Percentiles rank a stretch among this genome's conserved stretches.
phyloP scores from a whole-genome alignment of 2,888 invertebrate species.

The Athetis lepigone region DNA sequence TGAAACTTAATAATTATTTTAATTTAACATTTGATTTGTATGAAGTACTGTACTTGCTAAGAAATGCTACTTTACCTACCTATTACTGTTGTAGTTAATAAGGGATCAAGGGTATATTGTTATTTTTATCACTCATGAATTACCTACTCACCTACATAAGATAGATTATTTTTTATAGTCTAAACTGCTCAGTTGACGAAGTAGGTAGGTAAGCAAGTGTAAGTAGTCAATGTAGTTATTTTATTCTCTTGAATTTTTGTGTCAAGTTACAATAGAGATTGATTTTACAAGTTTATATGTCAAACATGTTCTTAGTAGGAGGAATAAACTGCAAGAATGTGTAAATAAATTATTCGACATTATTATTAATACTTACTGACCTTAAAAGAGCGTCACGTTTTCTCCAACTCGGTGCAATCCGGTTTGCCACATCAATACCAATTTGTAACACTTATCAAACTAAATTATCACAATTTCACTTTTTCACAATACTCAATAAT shows the following conservation, averaged over 20 bases:
- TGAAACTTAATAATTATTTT: no score
- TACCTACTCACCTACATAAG: no score
- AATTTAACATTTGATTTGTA: no score
- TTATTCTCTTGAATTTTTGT: not conserved
- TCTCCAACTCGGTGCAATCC: conserved; percentile 84
- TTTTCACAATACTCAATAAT: conserved; percentile 66
- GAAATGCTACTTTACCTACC: no score
- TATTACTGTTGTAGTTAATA: no score
- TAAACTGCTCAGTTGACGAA: no score
- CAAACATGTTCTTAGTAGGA: not conserved
- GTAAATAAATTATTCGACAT: conserved; percentile 28
- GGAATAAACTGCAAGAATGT: not conserved
- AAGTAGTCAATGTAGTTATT: no score
- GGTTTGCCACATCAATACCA: conserved; percentile 88
- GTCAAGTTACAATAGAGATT: not conserved
- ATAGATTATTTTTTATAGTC: no score
- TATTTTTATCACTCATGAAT: no score
- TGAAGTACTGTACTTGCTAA: no score
- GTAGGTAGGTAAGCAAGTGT: not conserved
- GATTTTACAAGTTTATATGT: not conserved
- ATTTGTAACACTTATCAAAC: conserved; percentile 82
- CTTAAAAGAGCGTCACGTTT: conserved; percentile 87
- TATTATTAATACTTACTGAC: conserved; percentile 77
- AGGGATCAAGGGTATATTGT: no score
- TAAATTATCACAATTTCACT: conserved; percentile 74